Base-by-base conservation (phyloP, 1,140 invertebrate genomes). In the Batillaria attramentaria region DNA sequence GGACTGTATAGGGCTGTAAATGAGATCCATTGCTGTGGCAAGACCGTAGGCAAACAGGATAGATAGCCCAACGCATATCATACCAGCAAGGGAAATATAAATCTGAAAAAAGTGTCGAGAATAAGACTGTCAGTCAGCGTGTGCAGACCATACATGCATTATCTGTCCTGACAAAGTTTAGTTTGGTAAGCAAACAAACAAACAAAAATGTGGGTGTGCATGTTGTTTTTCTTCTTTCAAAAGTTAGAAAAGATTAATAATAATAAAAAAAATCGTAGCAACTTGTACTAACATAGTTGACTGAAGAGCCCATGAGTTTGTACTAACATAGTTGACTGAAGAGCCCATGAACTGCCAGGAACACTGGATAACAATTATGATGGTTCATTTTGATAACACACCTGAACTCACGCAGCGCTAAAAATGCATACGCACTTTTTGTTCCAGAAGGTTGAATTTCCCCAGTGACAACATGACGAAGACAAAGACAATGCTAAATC, bases 1-100 rank as follows among this genome's bases (percentile, higher is more conserved):
- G 37, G 94, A 94, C 89, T 96, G 95, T 20, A 97, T 94, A 3
- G 95, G 95, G 1, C 95, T 95, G 90, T 95, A 96, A 6, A 94
- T 93, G 20, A 96, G 91, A 37, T 94, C 94, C 81, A 95, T 89
- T 2, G 94, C 84, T 18, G 95, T 95, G 86, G 95, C 96, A 77
- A 95, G 84, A 60, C 95, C 94, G 81, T 94, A 93, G 0, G 94
- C 93, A 33, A 94, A 93, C 1, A 94, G 87, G 79, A 96, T 95
- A n/a, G 95, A 94, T 90, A 95, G 93, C n/a, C 93, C 94, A 73
- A 96, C 94, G 85, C 94, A 94, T 10, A 94, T 85, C 37, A 97
- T 88, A 54, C 95, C 95, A 68, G 94, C 92, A 80, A 93, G 89
- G 24, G 94, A 94, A 43, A 95, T 88, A 77, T 93, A 92, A 13